Percentiles rank a stretch among this genome's conserved stretches.
Conservation (phyloP, 2,797 vertebrate species). For the Micromesistius poutassou region DNA sequence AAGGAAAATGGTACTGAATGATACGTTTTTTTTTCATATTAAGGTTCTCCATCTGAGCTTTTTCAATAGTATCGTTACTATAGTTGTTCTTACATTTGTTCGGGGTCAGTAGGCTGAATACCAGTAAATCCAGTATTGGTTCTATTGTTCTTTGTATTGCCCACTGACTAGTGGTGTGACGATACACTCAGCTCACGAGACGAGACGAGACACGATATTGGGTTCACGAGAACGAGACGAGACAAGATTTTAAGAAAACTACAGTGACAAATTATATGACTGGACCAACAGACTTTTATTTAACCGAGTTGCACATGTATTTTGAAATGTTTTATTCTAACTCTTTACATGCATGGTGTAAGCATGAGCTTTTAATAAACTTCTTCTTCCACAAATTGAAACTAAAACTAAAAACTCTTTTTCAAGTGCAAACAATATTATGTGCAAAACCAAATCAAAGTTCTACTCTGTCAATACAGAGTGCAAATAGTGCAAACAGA, state of each 20-base stretch:
- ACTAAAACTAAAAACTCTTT: not conserved
- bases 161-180: no score
- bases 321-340: not conserved
- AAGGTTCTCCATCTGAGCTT: no score
- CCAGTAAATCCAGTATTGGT: no score
- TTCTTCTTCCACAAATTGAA: not conserved
- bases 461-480: no score
- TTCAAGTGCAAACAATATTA: not conserved
- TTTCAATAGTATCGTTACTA: no score
- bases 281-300: not conserved
- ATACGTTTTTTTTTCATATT: no score
- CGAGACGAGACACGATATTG: not conserved
- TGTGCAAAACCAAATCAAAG: no score
- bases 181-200: conserved; percentile 2
- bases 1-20: no score
- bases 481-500: no score
- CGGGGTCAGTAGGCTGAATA: no score
- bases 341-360: not conserved
- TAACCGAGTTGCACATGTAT: not conserved
- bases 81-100: no score
- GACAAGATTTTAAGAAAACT: not conserved
- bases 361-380: not conserved
- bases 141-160: no score
- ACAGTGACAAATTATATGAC: not conserved
- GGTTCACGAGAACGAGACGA: conserved; percentile 3